Conservation (phyloP, 2,113 vertebrate species). For the Equus przewalskii region DNA sequence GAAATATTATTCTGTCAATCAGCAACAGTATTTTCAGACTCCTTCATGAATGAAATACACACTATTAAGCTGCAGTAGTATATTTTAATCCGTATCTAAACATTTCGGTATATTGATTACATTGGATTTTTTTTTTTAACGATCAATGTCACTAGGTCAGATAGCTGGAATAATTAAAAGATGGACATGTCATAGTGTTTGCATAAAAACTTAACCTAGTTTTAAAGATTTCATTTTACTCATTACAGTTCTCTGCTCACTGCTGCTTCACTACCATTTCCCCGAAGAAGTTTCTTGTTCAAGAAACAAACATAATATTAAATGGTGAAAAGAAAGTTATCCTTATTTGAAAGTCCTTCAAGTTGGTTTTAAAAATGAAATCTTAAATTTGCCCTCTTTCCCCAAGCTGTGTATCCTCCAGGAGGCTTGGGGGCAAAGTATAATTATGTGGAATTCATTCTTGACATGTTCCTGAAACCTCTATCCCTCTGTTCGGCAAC, state of each 20-base stretch:
- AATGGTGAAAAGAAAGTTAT: constrained; percentile 36
- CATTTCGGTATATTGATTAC: constrained; percentile 55
- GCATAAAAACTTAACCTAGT: constrained; percentile 12
- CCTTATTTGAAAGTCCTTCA: constrained; percentile 59
- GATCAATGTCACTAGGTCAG: constrained; percentile 15
- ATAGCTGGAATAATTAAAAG: constrained; percentile 24
- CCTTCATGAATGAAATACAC: constrained; percentile 12
- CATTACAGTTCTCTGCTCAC: constrained; percentile 27
- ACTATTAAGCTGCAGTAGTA: neutral
- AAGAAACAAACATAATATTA: constrained; percentile 45
- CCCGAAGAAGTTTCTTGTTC: constrained; percentile 55
- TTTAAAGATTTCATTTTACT: constrained; percentile 33
- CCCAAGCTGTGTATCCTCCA: neutral
- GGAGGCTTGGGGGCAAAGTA: constrained; percentile 63
- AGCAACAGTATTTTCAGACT: constrained; percentile 14
- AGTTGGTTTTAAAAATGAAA: constrained; percentile 72
- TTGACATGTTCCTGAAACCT: constrained; percentile 61
- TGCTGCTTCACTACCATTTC: neutral
- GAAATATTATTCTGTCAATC: constrained; percentile 2
- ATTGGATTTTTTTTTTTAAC: constrained; percentile 23
- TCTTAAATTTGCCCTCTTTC: constrained; percentile 56
- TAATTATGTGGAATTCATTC: constrained; percentile 73
- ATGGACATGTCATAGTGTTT: neutral
- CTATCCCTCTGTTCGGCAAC: constrained; percentile 40
- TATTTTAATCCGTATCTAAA: neutral